These are phyloP conservation scores for Plebejus anna DNA, from an alignment of 2,888 invertebrate genomes.

Conservation along the genomic window DNA sequence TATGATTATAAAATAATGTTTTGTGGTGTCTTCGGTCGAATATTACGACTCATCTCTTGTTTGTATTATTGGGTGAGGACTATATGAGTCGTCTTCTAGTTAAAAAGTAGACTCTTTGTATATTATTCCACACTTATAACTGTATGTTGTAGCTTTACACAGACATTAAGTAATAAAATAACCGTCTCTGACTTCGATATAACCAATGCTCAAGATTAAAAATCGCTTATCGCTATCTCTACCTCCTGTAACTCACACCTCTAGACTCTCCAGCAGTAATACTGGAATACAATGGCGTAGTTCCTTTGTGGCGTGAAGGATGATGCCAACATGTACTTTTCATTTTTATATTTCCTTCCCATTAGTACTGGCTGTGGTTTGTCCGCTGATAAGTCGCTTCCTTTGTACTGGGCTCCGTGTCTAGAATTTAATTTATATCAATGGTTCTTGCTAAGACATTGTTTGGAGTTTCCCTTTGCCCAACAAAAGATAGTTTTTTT, in stretches of 20 bases:
- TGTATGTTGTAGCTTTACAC: too few species aligned
- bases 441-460: neutral
- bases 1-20: too few species aligned
- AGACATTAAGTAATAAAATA: too few species aligned
- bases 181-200: too few species aligned
- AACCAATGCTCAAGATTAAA: neutral
- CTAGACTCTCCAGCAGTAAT: slow-evolving; percentile 43
- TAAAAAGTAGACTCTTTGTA: too few species aligned
- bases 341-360: slow-evolving; percentile 40
- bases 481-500: neutral
- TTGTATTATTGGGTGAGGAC: too few species aligned
- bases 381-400: slow-evolving; percentile 27
- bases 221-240: neutral
- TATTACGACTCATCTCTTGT: too few species aligned
- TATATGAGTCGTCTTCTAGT: too few species aligned
- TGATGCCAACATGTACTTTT: slow-evolving; percentile 44
- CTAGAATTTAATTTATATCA: slow-evolving; percentile 19
- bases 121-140: too few species aligned
- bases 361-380: slow-evolving; percentile 31
- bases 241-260: slow-evolving; percentile 35
- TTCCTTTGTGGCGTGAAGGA: slow-evolving; percentile 53
- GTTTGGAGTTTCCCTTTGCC: neutral
- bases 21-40: too few species aligned
- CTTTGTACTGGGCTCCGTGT: slow-evolving; percentile 14
- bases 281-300: slow-evolving; percentile 56